Conservation (phyloP, 2,797 vertebrate species). For the Etheostoma nigrum region DNA sequence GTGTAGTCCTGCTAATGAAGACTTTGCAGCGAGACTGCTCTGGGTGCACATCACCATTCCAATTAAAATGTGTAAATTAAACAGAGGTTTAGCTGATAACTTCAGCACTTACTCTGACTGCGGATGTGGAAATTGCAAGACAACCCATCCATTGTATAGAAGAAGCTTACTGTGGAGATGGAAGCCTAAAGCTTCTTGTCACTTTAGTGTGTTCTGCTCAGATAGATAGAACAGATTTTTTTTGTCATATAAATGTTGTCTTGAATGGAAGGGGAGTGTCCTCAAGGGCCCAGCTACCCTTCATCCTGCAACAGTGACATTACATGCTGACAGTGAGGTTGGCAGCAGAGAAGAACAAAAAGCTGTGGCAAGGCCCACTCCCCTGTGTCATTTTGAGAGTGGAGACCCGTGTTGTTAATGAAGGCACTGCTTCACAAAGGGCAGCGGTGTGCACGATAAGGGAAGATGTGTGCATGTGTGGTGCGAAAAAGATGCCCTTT, state of each 20-base stretch:
- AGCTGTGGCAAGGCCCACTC: conserved; percentile 32
- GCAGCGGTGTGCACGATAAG: conserved; percentile 46
- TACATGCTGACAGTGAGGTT: conserved; percentile 37
- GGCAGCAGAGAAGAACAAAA: conserved; percentile 31
- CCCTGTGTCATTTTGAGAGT: conserved; percentile 54
- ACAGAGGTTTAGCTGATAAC: conserved; percentile 65
- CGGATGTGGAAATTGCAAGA: conserved; percentile 21
- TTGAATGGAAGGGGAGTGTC: conserved; percentile 24
- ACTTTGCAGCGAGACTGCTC: conserved; percentile 72
- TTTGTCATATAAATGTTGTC: conserved; percentile 24
- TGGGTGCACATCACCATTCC: conserved; percentile 72
- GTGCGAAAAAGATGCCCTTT: conserved; percentile 34
- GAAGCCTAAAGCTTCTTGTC: background rate
- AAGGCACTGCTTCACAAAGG: conserved; percentile 48
- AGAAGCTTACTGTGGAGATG: background rate
- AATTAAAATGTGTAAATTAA: conserved; percentile 87
- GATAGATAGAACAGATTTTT: conserved; percentile 15
- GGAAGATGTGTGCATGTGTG: conserved; percentile 52
- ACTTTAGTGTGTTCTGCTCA: background rate
- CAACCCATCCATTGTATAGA: conserved; percentile 5
- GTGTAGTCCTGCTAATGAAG: conserved; percentile 79
- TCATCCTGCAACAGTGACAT: conserved; percentile 44
- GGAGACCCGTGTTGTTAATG: conserved; percentile 48
- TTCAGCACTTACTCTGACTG: conserved; percentile 46
- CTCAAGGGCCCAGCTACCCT: conserved; percentile 12